Percentiles rank a stretch among this genome's conserved stretches.
phyloP scores from a whole-genome alignment of 1,140 invertebrate species.

The Pissodes strobi region DNA sequence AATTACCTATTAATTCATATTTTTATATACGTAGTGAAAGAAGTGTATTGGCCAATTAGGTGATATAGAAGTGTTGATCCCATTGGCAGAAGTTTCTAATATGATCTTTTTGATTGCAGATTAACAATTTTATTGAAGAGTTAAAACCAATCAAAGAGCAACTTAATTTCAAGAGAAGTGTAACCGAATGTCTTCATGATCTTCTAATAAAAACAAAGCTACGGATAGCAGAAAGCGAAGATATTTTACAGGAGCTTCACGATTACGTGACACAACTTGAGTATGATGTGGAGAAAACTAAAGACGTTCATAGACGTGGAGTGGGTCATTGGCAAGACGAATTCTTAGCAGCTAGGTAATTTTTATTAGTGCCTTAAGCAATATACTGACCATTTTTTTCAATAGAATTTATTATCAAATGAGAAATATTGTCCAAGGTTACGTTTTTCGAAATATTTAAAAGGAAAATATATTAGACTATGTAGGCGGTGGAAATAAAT shows the following conservation, averaged over 20 bases:
- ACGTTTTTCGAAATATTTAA: no score
- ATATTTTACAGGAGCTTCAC: constrained; percentile 19
- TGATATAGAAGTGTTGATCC: no score
- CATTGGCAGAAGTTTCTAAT: no score
- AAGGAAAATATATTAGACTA: no score
- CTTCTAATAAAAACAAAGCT: constrained; percentile 29
- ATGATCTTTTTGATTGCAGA: constrained; percentile 2
- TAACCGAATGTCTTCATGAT: constrained; percentile 32
- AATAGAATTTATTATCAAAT: no score
- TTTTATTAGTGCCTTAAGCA: no score
- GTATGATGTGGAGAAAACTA: constrained; percentile 30
- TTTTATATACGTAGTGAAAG: no score
- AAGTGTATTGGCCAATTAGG: no score
- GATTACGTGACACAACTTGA: constrained; percentile 17
- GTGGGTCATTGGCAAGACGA: constrained; percentile 31
- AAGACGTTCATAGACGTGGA: constrained; percentile 7
- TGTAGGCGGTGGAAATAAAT: no score
- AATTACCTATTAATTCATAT: no score
- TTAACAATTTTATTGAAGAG: constrained; percentile 21
- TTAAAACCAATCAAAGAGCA: constrained; percentile 29
- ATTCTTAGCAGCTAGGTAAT: constrained; percentile 33
- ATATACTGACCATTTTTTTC: no score
- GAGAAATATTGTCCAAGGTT: no score
- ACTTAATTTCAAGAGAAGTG: constrained; percentile 28
- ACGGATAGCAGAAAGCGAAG: constrained; percentile 30